Conservation (phyloP, 2,113 vertebrate species). For the Montifringilla adamsi region DNA sequence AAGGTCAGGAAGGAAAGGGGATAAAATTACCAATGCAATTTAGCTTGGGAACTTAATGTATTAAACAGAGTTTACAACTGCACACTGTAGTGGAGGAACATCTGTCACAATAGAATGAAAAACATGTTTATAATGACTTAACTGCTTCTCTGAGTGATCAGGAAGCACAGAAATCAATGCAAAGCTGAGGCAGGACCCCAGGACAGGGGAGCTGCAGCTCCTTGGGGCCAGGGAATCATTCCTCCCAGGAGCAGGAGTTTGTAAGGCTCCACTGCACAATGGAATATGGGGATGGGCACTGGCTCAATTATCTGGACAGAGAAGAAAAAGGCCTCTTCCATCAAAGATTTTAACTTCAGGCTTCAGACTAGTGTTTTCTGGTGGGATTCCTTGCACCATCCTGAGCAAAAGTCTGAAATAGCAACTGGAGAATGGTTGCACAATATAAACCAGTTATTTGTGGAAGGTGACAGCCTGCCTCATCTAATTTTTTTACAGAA, state of each 20-base stretch:
- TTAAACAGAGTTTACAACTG: conserved; percentile 34
- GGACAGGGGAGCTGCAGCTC: neutral
- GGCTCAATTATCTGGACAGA: neutral
- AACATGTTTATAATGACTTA: conserved; percentile 21
- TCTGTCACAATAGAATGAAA: conserved; percentile 1
- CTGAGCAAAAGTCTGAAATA: neutral
- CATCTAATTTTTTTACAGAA: neutral
- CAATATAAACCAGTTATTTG: neutral
- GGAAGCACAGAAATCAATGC: neutral
- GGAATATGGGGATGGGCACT: neutral
- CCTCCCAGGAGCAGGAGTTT: neutral
- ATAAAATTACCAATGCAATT: conserved; percentile 30
- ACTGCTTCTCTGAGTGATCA: neutral
- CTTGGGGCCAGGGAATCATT: neutral
- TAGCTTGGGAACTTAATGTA: conserved; percentile 24
- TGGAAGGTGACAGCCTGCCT: neutral
- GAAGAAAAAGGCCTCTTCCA: neutral
- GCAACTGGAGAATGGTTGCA: neutral
- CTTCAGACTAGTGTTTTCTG: neutral
- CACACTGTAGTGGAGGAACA: neutral
- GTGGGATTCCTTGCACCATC: neutral
- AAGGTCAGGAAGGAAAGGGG: conserved; percentile 46
- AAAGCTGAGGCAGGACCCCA: neutral
- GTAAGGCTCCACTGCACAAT: neutral
- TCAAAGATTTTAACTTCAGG: neutral